These are phyloP conservation scores for Drosophila percnosoma DNA, from an alignment of 2,888 invertebrate species.

Conservation along the genomic window DNA sequence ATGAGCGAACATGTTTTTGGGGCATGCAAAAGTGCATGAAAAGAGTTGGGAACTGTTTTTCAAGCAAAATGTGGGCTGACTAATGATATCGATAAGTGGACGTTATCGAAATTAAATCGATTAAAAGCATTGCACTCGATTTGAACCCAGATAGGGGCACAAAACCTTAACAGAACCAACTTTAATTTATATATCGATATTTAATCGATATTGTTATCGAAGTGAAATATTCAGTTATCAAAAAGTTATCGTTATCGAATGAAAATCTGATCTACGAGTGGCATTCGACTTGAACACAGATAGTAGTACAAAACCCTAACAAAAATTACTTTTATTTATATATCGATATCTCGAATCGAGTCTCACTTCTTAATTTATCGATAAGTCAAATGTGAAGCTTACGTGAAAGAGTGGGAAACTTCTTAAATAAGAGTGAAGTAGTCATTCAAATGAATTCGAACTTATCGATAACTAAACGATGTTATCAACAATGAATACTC, in stretches of 20 bases:
- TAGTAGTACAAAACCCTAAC: not conserved
- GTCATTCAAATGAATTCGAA: not conserved
- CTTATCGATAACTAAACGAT: not conserved
- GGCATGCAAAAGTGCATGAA: too few relatives aligned
- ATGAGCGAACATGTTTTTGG: not conserved
- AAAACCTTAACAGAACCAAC: not conserved
- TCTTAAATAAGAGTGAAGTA: not conserved
- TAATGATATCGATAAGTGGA: not conserved
- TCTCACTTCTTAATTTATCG: not conserved
- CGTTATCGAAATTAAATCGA: too few relatives aligned
- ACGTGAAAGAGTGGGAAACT: not conserved
- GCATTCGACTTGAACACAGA: rapidly evolving
- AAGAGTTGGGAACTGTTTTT: not conserved
- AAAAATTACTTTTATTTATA: not conserved
- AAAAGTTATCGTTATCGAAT: not conserved
- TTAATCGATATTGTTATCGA: too few relatives aligned
- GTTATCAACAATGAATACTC: not conserved
- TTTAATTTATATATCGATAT: too few relatives aligned
- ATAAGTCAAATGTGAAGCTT: too few relatives aligned
- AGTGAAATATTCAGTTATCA: not conserved
- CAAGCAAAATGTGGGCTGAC: not conserved
- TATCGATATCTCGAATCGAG: slow-evolving; percentile 1
- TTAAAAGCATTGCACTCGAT: not conserved
- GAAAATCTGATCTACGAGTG: not conserved
- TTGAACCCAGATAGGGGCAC: not conserved